Conservation (phyloP, 2,888 invertebrate species). For the Mythimna impura region DNA sequence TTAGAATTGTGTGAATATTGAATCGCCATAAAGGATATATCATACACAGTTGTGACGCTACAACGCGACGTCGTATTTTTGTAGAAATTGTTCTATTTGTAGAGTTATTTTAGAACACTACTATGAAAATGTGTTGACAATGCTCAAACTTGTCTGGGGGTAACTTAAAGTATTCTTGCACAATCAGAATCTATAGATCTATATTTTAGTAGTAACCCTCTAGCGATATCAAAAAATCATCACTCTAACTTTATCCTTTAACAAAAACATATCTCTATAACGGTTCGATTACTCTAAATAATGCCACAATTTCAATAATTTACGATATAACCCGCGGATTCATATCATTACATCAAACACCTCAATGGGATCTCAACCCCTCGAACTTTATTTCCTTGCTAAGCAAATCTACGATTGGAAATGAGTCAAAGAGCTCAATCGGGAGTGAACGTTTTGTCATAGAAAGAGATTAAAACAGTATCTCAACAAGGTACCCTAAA, state of each 20-base stretch:
- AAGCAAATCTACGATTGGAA: slow-evolving; percentile 50
- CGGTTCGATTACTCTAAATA: not conserved
- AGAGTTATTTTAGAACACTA: not conserved
- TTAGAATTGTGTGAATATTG: too few relatives aligned
- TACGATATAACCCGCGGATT: slow-evolving; percentile 21
- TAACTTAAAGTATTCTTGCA: too few relatives aligned
- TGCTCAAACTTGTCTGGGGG: too few relatives aligned
- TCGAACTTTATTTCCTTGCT: slow-evolving; percentile 46
- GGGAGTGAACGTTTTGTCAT: slow-evolving; percentile 20
- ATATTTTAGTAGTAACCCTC: too few relatives aligned
- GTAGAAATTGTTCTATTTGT: not conserved
- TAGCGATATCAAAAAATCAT: not conserved
- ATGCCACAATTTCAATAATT: slow-evolving; percentile 5
- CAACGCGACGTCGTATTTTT: not conserved
- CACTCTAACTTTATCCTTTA: not conserved
- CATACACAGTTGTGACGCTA: not conserved
- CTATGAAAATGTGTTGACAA: too few relatives aligned
- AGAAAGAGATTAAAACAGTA: slow-evolving; percentile 12
- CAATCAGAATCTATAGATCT: not conserved
- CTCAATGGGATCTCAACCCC: slow-evolving; percentile 27
- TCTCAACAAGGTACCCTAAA: not conserved
- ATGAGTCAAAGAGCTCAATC: slow-evolving; percentile 53
- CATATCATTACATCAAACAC: slow-evolving; percentile 33
- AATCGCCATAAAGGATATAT: not conserved
- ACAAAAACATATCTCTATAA: not conserved